Conservation (phyloP, 2,888 invertebrate genomes). For the Drosophila kanekoi region DNA sequence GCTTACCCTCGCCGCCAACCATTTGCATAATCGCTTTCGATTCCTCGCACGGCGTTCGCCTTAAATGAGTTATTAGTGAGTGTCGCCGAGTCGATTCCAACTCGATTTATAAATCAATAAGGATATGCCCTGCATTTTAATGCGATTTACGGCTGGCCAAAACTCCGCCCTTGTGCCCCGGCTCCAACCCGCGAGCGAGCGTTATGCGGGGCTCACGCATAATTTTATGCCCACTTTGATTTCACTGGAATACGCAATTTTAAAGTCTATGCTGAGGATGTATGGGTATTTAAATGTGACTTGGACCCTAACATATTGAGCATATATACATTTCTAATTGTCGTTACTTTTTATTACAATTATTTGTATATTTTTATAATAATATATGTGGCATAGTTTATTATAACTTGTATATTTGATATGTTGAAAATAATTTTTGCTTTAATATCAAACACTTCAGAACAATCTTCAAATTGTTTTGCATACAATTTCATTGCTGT, state of each 20-base stretch:
- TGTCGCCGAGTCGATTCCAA: slow-evolving; percentile 76
- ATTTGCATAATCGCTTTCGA: slow-evolving; percentile 83
- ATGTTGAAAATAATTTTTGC: too few relatives aligned
- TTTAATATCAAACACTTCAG: too few relatives aligned
- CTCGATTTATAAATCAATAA: slow-evolving; percentile 82
- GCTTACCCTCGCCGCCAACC: slow-evolving; percentile 8
- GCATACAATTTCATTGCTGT: too few relatives aligned
- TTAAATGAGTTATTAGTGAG: slow-evolving; percentile 83
- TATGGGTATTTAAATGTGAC: not conserved
- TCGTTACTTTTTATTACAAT: not conserved
- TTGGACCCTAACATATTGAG: not conserved
- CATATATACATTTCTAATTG: not conserved
- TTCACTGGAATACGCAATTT: slow-evolving; percentile 51
- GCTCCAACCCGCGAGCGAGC: not conserved
- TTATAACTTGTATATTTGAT: too few relatives aligned
- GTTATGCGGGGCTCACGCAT: slow-evolving; percentile 44
- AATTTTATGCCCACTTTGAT: slow-evolving; percentile 62
- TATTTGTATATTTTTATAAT: not conserved
- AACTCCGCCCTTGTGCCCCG: slow-evolving; percentile 11
- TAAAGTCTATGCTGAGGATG: slow-evolving; percentile 1
- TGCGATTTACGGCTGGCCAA: slow-evolving; percentile 59
- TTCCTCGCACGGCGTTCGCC: slow-evolving; percentile 75
- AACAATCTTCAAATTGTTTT: too few relatives aligned
- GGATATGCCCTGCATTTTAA: slow-evolving; percentile 77
- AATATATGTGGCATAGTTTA: not conserved